These are phyloP conservation scores for Aphidius gifuensis DNA, from an alignment of 1,140 invertebrate genomes.

Conservation along the genomic window DNA sequence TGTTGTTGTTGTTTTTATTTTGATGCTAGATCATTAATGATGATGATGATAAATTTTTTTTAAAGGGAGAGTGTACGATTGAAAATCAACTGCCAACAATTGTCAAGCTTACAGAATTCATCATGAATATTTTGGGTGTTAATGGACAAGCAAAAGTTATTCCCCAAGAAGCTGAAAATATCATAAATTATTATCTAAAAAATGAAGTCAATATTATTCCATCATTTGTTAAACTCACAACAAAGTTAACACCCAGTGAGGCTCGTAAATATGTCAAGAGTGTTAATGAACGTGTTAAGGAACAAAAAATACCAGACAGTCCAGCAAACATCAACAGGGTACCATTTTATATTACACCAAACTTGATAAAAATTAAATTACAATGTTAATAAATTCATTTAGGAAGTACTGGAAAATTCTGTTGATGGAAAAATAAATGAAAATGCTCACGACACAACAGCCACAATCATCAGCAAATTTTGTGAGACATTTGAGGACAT, in stretches of 20 bases:
- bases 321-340: too few species aligned
- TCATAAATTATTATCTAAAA: slow-evolving; percentile 8
- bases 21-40: background rate
- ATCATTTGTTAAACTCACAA: slow-evolving; percentile 1
- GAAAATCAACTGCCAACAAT: slow-evolving; percentile 27
- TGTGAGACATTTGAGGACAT: slow-evolving; percentile 6
- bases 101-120: slow-evolving; percentile 21
- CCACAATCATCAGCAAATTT: background rate
- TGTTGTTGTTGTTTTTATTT: too few species aligned
- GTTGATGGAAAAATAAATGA: background rate
- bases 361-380: too few species aligned
- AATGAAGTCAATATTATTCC: slow-evolving; percentile 13
- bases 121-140: slow-evolving; percentile 19
- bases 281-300: slow-evolving; percentile 1
- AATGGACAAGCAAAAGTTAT: background rate
- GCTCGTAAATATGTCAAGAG: slow-evolving; percentile 4
- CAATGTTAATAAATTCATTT: too few species aligned
- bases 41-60: slow-evolving; percentile 4
- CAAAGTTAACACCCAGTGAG: background rate
- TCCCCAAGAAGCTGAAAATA: slow-evolving; percentile 1
- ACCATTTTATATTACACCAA: too few species aligned
- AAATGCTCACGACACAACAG: background rate
- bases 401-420: background rate
- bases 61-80: slow-evolving; percentile 27
- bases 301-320: background rate